Evolutionary conservation across 2,888 invertebrate species (phyloP).

Genomic region (Aspidiotus destructor): DNA sequence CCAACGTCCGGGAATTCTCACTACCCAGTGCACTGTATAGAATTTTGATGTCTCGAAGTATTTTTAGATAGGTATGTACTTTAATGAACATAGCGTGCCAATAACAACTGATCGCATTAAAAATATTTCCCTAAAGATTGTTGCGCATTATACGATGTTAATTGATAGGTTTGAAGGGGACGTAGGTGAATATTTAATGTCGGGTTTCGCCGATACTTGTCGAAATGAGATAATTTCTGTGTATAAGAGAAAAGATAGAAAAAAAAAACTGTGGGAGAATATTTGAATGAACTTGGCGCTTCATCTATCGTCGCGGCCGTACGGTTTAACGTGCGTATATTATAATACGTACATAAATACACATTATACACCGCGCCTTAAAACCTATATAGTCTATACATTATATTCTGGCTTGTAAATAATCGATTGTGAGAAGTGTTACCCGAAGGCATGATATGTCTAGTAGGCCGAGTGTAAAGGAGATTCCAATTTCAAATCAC

Average conservation of each 20-base stretch:
- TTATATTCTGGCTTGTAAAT: conserved; percentile 18
- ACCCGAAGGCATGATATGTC: conserved; percentile 32
- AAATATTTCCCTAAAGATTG: conserved; percentile 25
- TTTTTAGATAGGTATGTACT: neutral
- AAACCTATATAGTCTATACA: neutral
- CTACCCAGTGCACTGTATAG: no score
- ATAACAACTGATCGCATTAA: conserved; percentile 27
- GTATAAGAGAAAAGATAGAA: neutral
- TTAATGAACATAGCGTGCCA: conserved; percentile 27
- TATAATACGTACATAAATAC: conserved; percentile 5
- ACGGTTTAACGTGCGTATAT: conserved; percentile 7
- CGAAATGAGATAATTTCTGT: conserved; percentile 28
- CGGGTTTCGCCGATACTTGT: conserved; percentile 26
- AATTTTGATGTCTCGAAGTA: no score
- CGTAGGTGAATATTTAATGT: conserved; percentile 31
- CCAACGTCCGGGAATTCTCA: no score
- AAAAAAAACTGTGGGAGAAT: conserved; percentile 29
- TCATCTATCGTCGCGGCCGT: neutral
- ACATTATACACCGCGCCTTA: neutral
- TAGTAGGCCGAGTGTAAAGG: conserved; percentile 28
- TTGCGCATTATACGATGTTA: conserved; percentile 25
- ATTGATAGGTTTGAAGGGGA: conserved; percentile 30
- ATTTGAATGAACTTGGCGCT: conserved; percentile 31
- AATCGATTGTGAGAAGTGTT: conserved; percentile 31
- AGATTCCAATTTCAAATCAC: conserved; percentile 31